phyloP scores from a whole-genome alignment of 2,797 vertebrate species.

The Avahi laniger region DNA sequence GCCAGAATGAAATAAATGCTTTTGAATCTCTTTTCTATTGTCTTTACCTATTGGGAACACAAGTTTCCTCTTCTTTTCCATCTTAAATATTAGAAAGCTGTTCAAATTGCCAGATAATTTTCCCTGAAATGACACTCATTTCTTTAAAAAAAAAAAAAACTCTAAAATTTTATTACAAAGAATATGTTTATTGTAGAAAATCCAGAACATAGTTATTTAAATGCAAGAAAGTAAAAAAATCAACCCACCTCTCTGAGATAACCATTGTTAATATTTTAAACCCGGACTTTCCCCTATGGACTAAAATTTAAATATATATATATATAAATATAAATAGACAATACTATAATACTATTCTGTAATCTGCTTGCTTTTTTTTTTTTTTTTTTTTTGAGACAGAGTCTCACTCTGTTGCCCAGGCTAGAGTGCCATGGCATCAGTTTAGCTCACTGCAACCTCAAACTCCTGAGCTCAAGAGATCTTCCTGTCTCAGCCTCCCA shows the following conservation, averaged over 20 bases:
- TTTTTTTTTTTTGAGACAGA: too few species aligned
- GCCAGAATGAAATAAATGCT: background rate
- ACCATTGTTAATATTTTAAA: background rate
- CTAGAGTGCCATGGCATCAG: too few species aligned
- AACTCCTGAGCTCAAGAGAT: too few species aligned
- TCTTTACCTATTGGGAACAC: background rate
- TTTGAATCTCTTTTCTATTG: background rate
- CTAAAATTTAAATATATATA: background rate
- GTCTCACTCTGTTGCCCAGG: too few species aligned
- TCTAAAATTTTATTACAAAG: constrained; percentile 2
- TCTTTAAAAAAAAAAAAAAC: background rate
- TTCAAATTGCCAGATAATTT: background rate
- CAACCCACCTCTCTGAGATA: background rate
- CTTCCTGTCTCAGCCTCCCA: too few species aligned
- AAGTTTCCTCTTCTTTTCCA: background rate
- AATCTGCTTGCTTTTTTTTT: background rate
- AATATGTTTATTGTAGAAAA: background rate
- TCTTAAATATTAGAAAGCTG: background rate
- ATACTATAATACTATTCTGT: background rate
- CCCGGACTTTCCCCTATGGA: background rate
- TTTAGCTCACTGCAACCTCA: too few species aligned
- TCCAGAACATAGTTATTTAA: background rate
- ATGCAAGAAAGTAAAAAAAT: constrained; percentile 26
- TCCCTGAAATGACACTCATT: background rate
- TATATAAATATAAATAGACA: background rate